Evolutionary conservation across 2,888 invertebrate genomes (phyloP).

Genomic region (Dorcus parallelipipedus): DNA sequence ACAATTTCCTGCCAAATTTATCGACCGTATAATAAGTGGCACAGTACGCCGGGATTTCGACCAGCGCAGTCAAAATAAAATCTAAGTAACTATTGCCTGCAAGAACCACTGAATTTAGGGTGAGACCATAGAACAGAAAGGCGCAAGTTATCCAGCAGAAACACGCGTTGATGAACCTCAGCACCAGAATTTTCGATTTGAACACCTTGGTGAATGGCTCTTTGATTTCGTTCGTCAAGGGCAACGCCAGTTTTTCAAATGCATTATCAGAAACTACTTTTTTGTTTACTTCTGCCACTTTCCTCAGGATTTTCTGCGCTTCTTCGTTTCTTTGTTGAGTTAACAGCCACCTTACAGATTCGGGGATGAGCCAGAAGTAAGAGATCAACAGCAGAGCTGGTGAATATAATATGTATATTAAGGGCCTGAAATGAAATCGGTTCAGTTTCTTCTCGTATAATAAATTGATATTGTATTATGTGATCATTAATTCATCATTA

Average conservation of each 20-base stretch:
- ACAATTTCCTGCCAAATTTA: slow-evolving; percentile 61
- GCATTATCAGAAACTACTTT: slow-evolving; percentile 37
- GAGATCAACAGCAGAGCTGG: slow-evolving; percentile 65
- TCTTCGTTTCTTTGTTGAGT: slow-evolving; percentile 56
- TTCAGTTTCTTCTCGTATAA: too few relatives aligned
- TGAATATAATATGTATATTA: slow-evolving; percentile 55
- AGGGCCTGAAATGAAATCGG: slow-evolving; percentile 29
- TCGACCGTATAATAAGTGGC: slow-evolving; percentile 62
- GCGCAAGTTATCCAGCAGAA: slow-evolving; percentile 78
- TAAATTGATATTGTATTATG: not conserved
- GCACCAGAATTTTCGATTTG: slow-evolving; percentile 53
- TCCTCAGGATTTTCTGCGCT: slow-evolving; percentile 57
- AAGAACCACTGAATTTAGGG: slow-evolving; percentile 71
- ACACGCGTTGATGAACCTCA: slow-evolving; percentile 62
- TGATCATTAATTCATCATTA: too few relatives aligned
- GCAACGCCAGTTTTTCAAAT: slow-evolving; percentile 34
- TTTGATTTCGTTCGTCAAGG: slow-evolving; percentile 17
- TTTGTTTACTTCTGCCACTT: slow-evolving; percentile 62
- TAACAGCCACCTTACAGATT: slow-evolving; percentile 74
- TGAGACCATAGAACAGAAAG: slow-evolving; percentile 77
- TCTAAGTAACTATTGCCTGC: slow-evolving; percentile 74
- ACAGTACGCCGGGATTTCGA: slow-evolving; percentile 73
- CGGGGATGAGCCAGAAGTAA: slow-evolving; percentile 67
- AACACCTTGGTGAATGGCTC: slow-evolving; percentile 42
- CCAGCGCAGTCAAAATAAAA: slow-evolving; percentile 64